Conservation (phyloP, 2,113 vertebrate genomes). For the Peromyscus californicus region DNA sequence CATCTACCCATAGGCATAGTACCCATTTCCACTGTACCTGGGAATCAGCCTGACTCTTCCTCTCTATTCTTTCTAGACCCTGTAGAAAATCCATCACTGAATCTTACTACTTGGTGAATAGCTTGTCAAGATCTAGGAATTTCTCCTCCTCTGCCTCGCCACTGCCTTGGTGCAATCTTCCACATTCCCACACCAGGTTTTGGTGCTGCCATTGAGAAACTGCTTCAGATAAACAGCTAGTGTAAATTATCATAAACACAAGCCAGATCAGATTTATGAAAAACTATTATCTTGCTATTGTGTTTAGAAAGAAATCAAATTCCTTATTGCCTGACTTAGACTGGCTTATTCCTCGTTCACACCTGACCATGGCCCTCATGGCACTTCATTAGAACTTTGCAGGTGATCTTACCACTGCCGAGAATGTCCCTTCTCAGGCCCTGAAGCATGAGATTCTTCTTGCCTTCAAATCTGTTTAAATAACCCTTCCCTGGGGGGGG, state of each 20-base stretch:
- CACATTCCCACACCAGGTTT: not conserved
- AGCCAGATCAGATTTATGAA: not conserved
- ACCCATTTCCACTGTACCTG: not conserved
- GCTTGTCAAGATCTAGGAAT: not conserved
- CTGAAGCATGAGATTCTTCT: not conserved
- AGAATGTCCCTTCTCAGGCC: not conserved
- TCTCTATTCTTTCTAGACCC: not conserved
- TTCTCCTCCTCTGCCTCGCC: not conserved
- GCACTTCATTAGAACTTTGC: not conserved
- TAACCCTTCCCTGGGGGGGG: not conserved
- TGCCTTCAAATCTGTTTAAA: not conserved
- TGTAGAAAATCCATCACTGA: not conserved
- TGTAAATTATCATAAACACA: not conserved
- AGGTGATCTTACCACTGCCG: not conserved
- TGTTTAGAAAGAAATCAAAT: not conserved
- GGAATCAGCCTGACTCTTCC: not conserved
- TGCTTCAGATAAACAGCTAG: not conserved
- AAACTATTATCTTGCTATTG: not conserved
- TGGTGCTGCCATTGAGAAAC: not conserved
- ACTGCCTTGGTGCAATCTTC: not conserved
- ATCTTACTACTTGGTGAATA: not conserved
- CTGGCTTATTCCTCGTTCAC: not conserved
- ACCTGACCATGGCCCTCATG: not conserved
- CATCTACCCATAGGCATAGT: fast-evolving
- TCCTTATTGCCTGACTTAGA: not conserved